Evolutionary conservation across 2,888 invertebrate species (phyloP).

Genomic region (Protophormia terraenovae): DNA sequence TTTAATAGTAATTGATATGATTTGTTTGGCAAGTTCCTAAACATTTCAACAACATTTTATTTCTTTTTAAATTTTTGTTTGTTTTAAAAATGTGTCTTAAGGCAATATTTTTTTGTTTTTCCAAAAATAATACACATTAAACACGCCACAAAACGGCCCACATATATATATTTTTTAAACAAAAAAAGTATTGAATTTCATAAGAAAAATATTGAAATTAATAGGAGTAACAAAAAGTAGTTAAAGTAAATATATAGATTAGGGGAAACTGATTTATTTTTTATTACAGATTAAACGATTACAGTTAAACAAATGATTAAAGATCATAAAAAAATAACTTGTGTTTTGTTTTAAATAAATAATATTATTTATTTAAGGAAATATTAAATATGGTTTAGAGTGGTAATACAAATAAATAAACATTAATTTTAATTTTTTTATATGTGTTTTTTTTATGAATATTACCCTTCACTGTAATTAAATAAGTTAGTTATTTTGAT

Average conservation of each 20-base stretch:
- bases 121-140: background rate
- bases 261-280: background rate
- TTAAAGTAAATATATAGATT: background rate
- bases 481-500: background rate
- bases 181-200: background rate
- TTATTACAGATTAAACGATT: background rate
- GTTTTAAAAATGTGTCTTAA: background rate
- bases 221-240: background rate
- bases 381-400: background rate
- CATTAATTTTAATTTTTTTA: background rate
- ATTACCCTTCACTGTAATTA: background rate
- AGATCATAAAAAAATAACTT: background rate
- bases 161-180: background rate
- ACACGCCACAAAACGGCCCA: background rate
- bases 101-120: background rate
- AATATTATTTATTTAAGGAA: background rate
- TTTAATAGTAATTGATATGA: slow-evolving; percentile 33
- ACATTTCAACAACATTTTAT: background rate
- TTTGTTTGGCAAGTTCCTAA: background rate
- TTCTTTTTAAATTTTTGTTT: background rate
- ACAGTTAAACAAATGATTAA: background rate
- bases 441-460: background rate
- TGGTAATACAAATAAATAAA: background rate
- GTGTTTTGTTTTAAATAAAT: background rate
- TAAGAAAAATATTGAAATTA: background rate